Percentiles rank a stretch among this genome's conserved stretches.
phyloP scores from a whole-genome alignment of 37 sponge, comb jelly and placozoan species.

The Corticium candelabrum region DNA sequence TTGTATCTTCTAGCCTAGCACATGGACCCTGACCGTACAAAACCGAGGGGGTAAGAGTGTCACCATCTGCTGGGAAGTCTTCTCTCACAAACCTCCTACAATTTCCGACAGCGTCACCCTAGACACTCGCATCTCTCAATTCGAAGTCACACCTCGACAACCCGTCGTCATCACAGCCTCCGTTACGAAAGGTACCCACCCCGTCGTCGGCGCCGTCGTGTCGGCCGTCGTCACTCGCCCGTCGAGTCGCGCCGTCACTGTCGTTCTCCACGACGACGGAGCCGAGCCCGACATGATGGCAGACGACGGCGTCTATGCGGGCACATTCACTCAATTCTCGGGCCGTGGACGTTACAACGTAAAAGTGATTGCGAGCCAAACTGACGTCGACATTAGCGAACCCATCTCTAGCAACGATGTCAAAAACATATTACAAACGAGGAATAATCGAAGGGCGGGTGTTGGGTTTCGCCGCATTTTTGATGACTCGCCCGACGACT shows the following conservation, averaged over 20 bases:
- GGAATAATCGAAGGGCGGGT: not conserved
- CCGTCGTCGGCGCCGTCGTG: not conserved
- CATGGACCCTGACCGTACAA: too few species aligned
- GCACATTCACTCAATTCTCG: slow-evolving; percentile 6
- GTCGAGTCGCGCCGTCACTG: not conserved
- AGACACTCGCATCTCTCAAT: too few species aligned
- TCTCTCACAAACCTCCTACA: too few species aligned
- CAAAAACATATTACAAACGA: not conserved
- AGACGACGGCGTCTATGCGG: slow-evolving; percentile 17
- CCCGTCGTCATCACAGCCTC: not conserved
- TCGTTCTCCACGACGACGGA: not conserved
- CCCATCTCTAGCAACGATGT: not conserved
- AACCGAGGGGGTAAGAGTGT: too few species aligned
- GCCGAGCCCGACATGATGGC: not conserved
- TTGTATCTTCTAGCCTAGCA: too few species aligned
- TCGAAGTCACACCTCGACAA: too few species aligned
- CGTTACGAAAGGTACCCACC: not conserved
- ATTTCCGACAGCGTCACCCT: too few species aligned
- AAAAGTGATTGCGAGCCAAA: not conserved
- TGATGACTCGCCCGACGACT: not conserved
- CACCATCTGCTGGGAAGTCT: too few species aligned
- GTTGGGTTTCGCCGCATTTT: not conserved
- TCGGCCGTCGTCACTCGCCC: not conserved
- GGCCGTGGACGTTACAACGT: slow-evolving; percentile 10
- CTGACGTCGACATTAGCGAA: not conserved